Conservation (phyloP, 2,888 invertebrate species). For the Acronicta leporina region DNA sequence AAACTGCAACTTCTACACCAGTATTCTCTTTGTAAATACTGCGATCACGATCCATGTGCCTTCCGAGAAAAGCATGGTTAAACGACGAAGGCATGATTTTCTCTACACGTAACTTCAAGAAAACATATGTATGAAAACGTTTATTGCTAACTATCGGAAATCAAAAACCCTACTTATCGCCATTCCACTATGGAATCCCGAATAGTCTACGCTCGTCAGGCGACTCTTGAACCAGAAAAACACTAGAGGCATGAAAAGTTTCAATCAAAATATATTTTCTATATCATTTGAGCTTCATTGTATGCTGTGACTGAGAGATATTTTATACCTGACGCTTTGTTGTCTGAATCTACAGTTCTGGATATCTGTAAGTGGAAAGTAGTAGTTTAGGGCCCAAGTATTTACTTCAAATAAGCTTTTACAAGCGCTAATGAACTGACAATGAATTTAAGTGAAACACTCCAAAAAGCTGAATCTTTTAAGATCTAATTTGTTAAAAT, state of each 20-base stretch:
- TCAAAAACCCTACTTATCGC: conserved; percentile 39
- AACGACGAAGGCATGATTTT: no score
- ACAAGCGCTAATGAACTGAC: no score
- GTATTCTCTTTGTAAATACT: no score
- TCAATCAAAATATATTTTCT: conserved; percentile 65
- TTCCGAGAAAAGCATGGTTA: no score
- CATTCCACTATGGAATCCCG: conserved; percentile 37
- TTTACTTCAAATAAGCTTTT: no score
- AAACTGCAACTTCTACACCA: no score
- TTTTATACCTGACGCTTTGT: conserved; percentile 8
- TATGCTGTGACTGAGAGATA: conserved; percentile 24
- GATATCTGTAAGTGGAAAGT: not conserved
- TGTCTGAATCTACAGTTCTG: not conserved
- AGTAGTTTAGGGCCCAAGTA: not conserved
- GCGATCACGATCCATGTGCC: no score
- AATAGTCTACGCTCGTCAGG: conserved; percentile 51
- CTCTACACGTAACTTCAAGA: not conserved
- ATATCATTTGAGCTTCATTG: conserved; percentile 56
- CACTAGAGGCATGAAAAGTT: conserved; percentile 60
- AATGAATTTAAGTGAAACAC: no score
- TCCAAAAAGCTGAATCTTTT: no score
- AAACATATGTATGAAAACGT: conserved; percentile 12
- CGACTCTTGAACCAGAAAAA: conserved; percentile 61
- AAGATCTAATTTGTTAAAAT: no score
- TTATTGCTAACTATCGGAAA: conserved; percentile 15